Evolutionary conservation across 2,113 vertebrate species (phyloP).

Genomic region (Oryzias melastigma): DNA sequence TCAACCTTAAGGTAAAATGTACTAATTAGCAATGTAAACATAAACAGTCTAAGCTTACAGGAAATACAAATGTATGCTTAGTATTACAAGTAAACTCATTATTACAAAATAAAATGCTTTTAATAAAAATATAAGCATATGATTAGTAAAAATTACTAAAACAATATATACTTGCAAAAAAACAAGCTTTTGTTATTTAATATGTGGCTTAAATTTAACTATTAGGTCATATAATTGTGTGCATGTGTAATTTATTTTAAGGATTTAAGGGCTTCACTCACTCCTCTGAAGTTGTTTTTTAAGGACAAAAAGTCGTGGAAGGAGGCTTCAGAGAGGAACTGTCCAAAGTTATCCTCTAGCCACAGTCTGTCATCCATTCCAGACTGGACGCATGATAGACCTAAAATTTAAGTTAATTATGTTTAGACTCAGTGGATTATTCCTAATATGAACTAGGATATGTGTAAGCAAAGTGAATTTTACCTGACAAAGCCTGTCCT

Average conservation of each 20-base stretch:
- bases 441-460: no score
- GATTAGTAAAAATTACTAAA: background rate
- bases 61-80: background rate
- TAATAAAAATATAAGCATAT: no score
- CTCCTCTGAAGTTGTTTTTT: conserved; percentile 62
- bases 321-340: conserved; percentile 36
- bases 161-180: no score
- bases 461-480: background rate
- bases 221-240: no score
- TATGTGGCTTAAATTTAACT: no score
- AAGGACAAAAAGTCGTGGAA: conserved; percentile 41
- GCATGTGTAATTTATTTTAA: no score
- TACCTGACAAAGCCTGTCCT: background rate
- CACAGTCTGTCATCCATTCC: conserved; percentile 40
- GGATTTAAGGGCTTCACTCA: conserved; percentile 17
- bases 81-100: background rate
- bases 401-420: conserved; percentile 10
- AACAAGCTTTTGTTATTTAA: no score
- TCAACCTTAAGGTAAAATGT: conserved; percentile 36
- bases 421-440: no score
- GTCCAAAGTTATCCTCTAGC: conserved; percentile 52
- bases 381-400: conserved; percentile 36
- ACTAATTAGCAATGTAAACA: background rate
- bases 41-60: no score
- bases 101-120: no score